These are phyloP conservation scores for Decapterus maruadsi DNA, from an alignment of 2,797 vertebrate genomes.

Conservation along the genomic window DNA sequence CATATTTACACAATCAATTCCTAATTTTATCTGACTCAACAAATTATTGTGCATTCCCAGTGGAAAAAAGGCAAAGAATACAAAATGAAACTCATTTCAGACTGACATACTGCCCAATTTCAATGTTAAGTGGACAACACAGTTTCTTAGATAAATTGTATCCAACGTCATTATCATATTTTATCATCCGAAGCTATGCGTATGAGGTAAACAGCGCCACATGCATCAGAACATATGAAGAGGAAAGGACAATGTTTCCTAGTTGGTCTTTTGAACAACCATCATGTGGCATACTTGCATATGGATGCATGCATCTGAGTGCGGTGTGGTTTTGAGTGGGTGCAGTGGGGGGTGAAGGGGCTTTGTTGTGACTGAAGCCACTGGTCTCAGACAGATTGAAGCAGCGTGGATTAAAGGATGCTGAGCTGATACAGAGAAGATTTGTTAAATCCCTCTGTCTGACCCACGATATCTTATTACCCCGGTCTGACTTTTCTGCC, in stretches of 20 bases:
- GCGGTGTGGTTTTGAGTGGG: not conserved
- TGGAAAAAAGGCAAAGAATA: conserved; percentile 12
- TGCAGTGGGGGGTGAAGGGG: not conserved
- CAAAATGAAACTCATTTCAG: conserved; percentile 10
- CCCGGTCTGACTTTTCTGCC: not conserved
- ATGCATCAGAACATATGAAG: conserved; percentile 1
- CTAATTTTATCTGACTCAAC: not conserved
- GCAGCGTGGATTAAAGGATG: conserved; percentile 70
- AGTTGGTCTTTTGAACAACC: not conserved
- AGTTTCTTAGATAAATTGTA: not conserved
- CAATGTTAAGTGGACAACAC: not conserved
- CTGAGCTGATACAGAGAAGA: conserved; percentile 72
- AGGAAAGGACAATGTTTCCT: not conserved
- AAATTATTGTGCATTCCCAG: not conserved
- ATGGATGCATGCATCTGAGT: not conserved
- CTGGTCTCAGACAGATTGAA: conserved; percentile 76
- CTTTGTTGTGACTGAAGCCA: conserved; percentile 65
- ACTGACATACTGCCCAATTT: not conserved
- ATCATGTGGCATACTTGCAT: not conserved
- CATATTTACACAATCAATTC: conserved; percentile 18
- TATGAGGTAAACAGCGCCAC: not conserved
- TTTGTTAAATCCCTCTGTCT: conserved; percentile 79
- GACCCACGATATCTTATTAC: conserved; percentile 67
- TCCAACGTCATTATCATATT: not conserved
- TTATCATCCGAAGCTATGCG: not conserved